Percentiles rank a stretch among this genome's conserved stretches.
These are phyloP conservation scores for Leptoclinus maculatus DNA, from an alignment of 2,797 vertebrate species.

Conservation along the genomic window DNA sequence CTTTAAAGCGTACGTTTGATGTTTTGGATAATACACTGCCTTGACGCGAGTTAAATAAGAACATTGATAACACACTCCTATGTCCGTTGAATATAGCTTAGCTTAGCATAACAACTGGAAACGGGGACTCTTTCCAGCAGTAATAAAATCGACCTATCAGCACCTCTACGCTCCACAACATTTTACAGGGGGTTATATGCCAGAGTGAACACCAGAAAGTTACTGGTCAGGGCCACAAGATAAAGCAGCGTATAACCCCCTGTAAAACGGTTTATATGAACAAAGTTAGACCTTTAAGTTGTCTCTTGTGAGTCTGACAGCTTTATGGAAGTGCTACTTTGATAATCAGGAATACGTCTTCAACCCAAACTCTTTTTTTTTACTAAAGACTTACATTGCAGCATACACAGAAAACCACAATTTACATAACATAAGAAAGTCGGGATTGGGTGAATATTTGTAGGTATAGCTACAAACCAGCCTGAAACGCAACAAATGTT, in stretches of 20 bases:
- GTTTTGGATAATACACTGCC: background rate
- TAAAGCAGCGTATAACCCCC: background rate
- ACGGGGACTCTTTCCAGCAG: background rate
- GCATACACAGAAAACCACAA: background rate
- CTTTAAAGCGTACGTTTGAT: background rate
- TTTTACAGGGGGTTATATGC: background rate
- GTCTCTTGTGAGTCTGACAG: background rate
- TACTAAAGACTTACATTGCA: background rate
- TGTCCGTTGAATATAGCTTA: background rate
- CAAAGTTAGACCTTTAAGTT: background rate
- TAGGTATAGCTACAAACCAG: background rate
- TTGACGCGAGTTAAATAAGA: background rate
- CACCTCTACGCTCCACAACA: background rate
- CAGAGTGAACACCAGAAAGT: background rate
- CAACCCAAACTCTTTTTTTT: background rate
- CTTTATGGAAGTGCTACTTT: background rate
- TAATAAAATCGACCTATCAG: background rate
- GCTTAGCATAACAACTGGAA: background rate
- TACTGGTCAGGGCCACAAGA: background rate
- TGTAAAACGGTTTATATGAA: background rate
- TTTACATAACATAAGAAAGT: background rate
- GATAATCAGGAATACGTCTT: background rate
- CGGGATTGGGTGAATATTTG: background rate
- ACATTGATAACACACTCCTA: background rate
- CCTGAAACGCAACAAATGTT: background rate